These are phyloP conservation scores for Helicoverpa zea DNA, from an alignment of 1,140 invertebrate species.

Conservation along the genomic window DNA sequence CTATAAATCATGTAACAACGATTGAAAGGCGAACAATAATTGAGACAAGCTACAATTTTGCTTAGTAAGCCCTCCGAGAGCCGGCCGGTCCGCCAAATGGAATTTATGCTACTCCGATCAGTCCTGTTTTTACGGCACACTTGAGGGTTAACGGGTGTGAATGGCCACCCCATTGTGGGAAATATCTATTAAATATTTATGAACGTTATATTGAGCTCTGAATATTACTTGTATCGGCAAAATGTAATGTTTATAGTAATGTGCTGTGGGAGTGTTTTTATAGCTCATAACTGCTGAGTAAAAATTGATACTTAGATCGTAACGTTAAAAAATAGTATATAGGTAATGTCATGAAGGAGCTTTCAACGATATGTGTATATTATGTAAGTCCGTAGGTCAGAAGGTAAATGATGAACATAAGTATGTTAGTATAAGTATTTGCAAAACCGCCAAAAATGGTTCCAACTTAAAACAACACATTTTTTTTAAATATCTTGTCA, in stretches of 20 bases:
- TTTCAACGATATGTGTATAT: slow-evolving; percentile 9
- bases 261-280: slow-evolving; percentile 59
- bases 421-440: too few species aligned
- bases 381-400: too few species aligned
- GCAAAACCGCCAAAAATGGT: too few species aligned
- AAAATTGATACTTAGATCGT: slow-evolving; percentile 49
- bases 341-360: slow-evolving; percentile 15
- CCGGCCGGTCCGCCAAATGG: slow-evolving; percentile 58
- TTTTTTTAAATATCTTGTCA: too few species aligned
- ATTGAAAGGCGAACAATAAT: slow-evolving; percentile 70
- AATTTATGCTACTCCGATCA: slow-evolving; percentile 83
- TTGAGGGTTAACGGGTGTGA: slow-evolving; percentile 82
- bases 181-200: slow-evolving; percentile 86
- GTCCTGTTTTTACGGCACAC: slow-evolving; percentile 76
- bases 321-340: slow-evolving; percentile 44
- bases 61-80: slow-evolving; percentile 73
- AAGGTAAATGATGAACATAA: too few species aligned
- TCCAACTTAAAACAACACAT: too few species aligned
- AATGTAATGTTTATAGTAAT: slow-evolving; percentile 69
- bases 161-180: slow-evolving; percentile 84
- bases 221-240: slow-evolving; percentile 70
- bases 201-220: slow-evolving; percentile 66
- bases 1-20: slow-evolving; percentile 30
- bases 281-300: slow-evolving; percentile 49
- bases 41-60: slow-evolving; percentile 78